Percentiles rank a stretch among this genome's conserved stretches.
phyloP scores from a whole-genome alignment of 1,140 invertebrate species.

The Eueides isabella region DNA sequence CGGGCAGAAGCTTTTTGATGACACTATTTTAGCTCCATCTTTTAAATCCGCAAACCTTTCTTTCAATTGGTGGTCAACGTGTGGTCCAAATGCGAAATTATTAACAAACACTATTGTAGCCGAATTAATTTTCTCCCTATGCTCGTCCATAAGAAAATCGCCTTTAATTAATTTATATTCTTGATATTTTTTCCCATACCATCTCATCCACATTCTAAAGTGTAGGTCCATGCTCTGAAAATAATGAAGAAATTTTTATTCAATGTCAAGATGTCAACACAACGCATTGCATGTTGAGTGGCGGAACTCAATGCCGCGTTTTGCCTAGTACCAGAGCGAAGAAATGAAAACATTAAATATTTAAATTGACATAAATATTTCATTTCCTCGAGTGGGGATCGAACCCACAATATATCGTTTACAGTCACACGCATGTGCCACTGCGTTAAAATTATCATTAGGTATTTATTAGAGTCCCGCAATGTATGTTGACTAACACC shows the following conservation, averaged over 20 bases:
- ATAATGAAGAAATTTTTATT: slow-evolving; percentile 31
- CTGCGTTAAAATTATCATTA: neutral
- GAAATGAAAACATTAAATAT: too few relatives aligned
- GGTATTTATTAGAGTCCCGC: neutral
- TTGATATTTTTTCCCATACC: slow-evolving; percentile 97
- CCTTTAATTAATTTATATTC: slow-evolving; percentile 96
- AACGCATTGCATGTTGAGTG: too few relatives aligned
- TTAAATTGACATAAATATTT: too few relatives aligned
- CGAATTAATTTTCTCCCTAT: slow-evolving; percentile 95
- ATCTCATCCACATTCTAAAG: slow-evolving; percentile 97
- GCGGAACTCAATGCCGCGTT: too few relatives aligned
- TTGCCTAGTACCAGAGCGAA: too few relatives aligned
- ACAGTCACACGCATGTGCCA: too few relatives aligned
- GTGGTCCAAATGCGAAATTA: slow-evolving; percentile 99
- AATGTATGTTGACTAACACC: neutral
- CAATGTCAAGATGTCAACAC: neutral
- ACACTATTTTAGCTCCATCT: slow-evolving; percentile 97
- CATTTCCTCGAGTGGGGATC: too few relatives aligned
- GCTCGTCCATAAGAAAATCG: slow-evolving; percentile 95
- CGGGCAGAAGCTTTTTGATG: slow-evolving; percentile 99
- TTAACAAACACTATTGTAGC: slow-evolving; percentile 98
- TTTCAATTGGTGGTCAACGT: slow-evolving; percentile 98
- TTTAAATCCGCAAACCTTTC: slow-evolving; percentile 97
- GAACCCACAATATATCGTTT: too few relatives aligned
- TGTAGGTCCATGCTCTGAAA: slow-evolving; percentile 93